These are phyloP conservation scores for Chrysaora quinquecirrha DNA, from an alignment of 30 jellyfish, hydroid and myxozoan genomes.

Conservation along the genomic window DNA sequence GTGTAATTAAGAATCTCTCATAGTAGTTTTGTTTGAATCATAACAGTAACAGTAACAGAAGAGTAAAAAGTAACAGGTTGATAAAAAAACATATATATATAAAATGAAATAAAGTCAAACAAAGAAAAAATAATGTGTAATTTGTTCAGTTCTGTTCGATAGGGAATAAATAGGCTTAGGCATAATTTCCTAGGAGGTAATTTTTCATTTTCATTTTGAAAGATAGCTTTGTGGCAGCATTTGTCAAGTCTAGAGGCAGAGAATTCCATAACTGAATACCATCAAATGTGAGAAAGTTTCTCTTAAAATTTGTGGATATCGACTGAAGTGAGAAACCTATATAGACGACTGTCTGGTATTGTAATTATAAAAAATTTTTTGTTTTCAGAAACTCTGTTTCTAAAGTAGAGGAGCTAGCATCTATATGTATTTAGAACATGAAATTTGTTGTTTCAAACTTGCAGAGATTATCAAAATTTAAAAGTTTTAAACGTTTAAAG, in stretches of 20 bases:
- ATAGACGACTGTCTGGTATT: too few species aligned
- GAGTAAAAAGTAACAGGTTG: too few species aligned
- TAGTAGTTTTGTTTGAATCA: too few species aligned
- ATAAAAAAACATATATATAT: too few species aligned
- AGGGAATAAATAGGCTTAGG: too few species aligned
- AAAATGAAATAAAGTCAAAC: too few species aligned
- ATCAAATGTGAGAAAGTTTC: conserved; percentile 34
- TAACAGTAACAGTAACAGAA: too few species aligned
- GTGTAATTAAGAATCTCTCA: too few species aligned
- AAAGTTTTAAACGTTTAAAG: conserved; percentile 31
- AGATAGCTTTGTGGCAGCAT: conserved; percentile 5
- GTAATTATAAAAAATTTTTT: too few species aligned
- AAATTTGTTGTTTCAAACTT: conserved; percentile 30
- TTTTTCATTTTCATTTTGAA: conserved; percentile 12
- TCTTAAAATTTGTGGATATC: conserved; percentile 34
- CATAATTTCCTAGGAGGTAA: background rate
- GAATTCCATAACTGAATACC: conserved; percentile 16
- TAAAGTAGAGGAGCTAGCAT: background rate
- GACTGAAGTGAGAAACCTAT: conserved; percentile 36
- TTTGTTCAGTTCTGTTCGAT: too few species aligned
- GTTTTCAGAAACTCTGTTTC: conserved; percentile 14
- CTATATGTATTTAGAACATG: conserved; percentile 12
- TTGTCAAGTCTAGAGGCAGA: conserved; percentile 30
- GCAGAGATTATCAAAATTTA: too few species aligned
- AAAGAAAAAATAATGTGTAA: too few species aligned